Conservation (phyloP, 2,888 invertebrate genomes). For the Timema cristinae region DNA sequence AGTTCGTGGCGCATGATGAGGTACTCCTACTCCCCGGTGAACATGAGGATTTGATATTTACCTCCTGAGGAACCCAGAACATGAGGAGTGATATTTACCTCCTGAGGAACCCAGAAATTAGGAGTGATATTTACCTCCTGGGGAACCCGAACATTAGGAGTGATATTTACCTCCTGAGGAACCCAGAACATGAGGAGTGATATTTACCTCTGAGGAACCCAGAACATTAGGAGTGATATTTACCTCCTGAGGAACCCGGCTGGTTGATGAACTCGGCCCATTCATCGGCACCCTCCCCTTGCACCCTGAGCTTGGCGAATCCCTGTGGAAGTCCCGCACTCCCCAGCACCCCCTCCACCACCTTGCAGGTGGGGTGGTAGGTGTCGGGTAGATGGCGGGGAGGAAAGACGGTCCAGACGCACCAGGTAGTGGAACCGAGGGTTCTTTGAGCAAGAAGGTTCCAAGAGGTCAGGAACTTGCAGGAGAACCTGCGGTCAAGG, state of each 20-base stretch:
- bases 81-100: too few relatives aligned
- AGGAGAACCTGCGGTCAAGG: conserved; percentile 61
- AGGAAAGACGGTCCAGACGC: conserved; percentile 58
- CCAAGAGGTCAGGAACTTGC: conserved; percentile 63
- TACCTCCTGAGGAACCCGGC: conserved; percentile 63
- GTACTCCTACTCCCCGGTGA: too few relatives aligned
- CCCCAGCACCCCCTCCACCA: conserved; percentile 45
- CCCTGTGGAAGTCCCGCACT: conserved; percentile 56
- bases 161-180: too few relatives aligned
- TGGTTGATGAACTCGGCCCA: conserved; percentile 65
- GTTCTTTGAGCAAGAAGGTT: conserved; percentile 35
- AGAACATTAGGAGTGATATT: too few relatives aligned
- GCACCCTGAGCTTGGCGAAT: conserved; percentile 58
- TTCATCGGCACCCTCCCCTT: conserved; percentile 50
- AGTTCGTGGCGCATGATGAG: too few relatives aligned
- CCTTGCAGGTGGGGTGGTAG: conserved; percentile 46
- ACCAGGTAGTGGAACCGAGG: conserved; percentile 51
- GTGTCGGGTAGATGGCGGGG: conserved; percentile 47
- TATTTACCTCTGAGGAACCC: too few relatives aligned
- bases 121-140: too few relatives aligned
- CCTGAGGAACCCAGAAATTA: too few relatives aligned
- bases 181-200: too few relatives aligned
- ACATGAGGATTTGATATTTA: too few relatives aligned
- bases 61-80: too few relatives aligned
- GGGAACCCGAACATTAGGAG: too few relatives aligned